phyloP scores from a whole-genome alignment of 2,888 invertebrate genomes.

The Ichneumoninae sp. region DNA sequence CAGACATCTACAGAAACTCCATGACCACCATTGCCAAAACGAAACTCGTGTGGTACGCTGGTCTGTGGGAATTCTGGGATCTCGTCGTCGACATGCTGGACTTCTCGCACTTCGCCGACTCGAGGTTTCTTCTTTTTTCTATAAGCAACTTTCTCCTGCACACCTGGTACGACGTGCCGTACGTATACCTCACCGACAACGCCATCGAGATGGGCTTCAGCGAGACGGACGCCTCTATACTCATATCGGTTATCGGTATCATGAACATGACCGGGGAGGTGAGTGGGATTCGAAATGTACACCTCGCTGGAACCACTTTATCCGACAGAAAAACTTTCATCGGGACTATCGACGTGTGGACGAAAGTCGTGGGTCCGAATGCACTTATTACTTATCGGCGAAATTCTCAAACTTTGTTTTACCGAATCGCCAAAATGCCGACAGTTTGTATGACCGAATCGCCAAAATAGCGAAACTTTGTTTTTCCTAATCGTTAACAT shows the following conservation, averaged over 20 bases:
- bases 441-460: no score
- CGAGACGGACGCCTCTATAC: conserved; percentile 90
- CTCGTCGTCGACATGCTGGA: conserved; percentile 92
- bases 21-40: conserved; percentile 94
- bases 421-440: no score
- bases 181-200: conserved; percentile 95
- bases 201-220: conserved; percentile 90
- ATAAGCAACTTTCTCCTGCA: conserved; percentile 95
- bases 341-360: no score
- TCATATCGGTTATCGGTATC: conserved; percentile 94
- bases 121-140: conserved; percentile 91
- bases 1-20: conserved; percentile 94
- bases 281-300: conserved; percentile 76
- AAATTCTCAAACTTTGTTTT: no score
- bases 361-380: no score
- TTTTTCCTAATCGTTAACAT: no score
- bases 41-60: conserved; percentile 90
- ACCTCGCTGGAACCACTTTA: neutral
- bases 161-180: conserved; percentile 97
- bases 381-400: no score
- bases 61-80: conserved; percentile 92
- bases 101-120: conserved; percentile 91
- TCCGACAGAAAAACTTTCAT: no score
- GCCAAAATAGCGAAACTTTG: no score
- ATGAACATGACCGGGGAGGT: conserved; percentile 96